Evolutionary conservation across 1,140 invertebrate species (phyloP).

Genomic region (Hormaphis cornu): DNA sequence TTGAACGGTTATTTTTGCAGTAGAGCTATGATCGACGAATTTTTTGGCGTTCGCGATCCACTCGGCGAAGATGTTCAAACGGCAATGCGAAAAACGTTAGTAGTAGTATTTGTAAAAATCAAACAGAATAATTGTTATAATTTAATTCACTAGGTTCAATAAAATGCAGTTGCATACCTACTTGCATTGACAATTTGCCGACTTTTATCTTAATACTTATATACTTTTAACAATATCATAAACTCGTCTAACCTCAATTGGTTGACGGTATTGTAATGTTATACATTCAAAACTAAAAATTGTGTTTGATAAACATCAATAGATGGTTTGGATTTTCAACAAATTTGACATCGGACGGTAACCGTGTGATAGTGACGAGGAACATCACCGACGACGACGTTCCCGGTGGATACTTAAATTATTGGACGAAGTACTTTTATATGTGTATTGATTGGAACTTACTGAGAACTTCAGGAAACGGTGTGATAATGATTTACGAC

Average conservation of each 20-base stretch:
- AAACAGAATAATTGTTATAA: too few relatives aligned
- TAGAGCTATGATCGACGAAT: background rate
- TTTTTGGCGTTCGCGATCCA: constrained; percentile 12
- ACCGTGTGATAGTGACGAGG: background rate
- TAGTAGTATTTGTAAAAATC: too few relatives aligned
- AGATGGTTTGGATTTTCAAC: constrained; percentile 14
- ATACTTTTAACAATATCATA: too few relatives aligned
- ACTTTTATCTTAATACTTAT: background rate
- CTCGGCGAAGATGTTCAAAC: constrained; percentile 13
- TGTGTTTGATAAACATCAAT: too few relatives aligned
- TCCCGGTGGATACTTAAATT: background rate
- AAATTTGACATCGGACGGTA: background rate
- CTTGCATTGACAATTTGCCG: background rate
- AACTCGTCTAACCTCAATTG: too few relatives aligned
- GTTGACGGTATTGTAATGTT: too few relatives aligned
- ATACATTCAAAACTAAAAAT: too few relatives aligned
- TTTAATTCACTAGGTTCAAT: too few relatives aligned
- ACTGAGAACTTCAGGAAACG: background rate
- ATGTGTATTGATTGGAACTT: constrained; percentile 19
- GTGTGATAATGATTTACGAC: constrained; percentile 11
- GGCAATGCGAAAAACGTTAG: constrained; percentile 21
- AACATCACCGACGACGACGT: constrained; percentile 4
- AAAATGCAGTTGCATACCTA: too few relatives aligned
- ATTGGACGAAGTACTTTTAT: constrained; percentile 21
- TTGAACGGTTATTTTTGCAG: constrained; percentile 15